Evolutionary conservation across 2,888 invertebrate species (phyloP).

Genomic region (Lycophotia porphyrea): DNA sequence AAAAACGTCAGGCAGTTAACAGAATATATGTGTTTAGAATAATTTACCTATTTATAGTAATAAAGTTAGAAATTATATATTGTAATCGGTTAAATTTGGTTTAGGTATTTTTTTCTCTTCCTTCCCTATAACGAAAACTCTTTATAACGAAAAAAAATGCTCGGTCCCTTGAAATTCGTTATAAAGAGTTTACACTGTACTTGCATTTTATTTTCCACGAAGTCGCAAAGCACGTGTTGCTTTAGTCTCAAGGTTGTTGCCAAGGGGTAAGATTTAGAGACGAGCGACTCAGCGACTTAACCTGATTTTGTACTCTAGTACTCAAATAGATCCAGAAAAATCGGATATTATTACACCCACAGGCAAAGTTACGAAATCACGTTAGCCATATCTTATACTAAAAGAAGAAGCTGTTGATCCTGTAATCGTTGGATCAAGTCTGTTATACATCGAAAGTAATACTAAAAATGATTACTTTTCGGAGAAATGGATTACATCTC

Average conservation of each 20-base stretch:
- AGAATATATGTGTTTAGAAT: no score
- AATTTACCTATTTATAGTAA: no score
- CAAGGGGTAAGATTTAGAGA: neutral
- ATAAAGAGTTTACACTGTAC: no score
- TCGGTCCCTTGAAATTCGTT: no score
- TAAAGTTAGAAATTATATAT: no score
- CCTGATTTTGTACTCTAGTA: neutral
- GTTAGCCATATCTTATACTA: neutral
- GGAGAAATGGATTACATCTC: neutral
- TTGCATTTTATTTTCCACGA: neutral
- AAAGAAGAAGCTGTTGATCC: neutral
- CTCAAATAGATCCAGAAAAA: neutral
- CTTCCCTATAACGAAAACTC: no score
- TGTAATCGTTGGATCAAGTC: neutral
- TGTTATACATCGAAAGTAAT: neutral
- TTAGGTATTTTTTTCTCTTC: no score
- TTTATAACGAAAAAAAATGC: no score
- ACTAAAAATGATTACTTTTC: constrained; percentile 1
- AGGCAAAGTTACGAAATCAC: neutral
- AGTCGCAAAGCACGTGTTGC: neutral
- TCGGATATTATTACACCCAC: neutral
- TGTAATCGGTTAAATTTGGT: no score
- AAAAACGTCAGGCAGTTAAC: no score
- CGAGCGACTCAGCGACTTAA: neutral
- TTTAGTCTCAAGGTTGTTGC: neutral